Base-by-base conservation (phyloP, 2,888 invertebrate genomes). In the Apotomis turbidana region DNA sequence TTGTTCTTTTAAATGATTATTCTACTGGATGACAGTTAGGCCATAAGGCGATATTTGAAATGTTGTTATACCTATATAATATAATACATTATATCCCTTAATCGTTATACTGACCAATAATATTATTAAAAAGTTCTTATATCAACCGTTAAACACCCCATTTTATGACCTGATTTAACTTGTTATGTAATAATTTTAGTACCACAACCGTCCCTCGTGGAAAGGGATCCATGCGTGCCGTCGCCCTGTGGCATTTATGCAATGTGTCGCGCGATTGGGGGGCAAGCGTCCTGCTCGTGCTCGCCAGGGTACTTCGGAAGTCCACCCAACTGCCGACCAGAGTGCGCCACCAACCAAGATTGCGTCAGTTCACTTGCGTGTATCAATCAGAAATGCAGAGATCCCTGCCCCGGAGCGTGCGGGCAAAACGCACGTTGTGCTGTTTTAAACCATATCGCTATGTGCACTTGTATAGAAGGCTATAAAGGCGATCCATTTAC, bases 401-500 rank as follows among this genome's bases (percentile, higher is more conserved):
- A 96, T 82, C 96, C 96, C 1, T 96, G 96, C 78, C 94, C 94
- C 54, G 96, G 96, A n/a, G 94, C 95, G 0, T 96, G 96, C 83
- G 95, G 96, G 74, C 83, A 90, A 80, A 89, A 91, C 75, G 94
- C 96, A 59, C 85, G 88, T 76, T 94, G 95, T 83, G 87, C 86
- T 60, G 95, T 95, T 15, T 90, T 95, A 62, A 95, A 95, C 76
- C 96, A 96, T 79, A 90, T 94, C 51, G 95, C 96, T 3, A 94
- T 95, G 62, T 96, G 96, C 81, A 90, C 94, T 36, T 96, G 96
- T 76, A 82, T 91, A 0, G 88, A 92, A 13, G 94, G 94, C 38
- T 94, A 93, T 77, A 93, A 90, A 67, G 96, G 96, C 51, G 95
- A 95, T 87, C 95, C 95, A 36, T 95, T 95, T 78, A 90, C 90